Evolutionary conservation across 2,113 vertebrate genomes (phyloP).

Genomic region (Rhabdomys dilectus): DNA sequence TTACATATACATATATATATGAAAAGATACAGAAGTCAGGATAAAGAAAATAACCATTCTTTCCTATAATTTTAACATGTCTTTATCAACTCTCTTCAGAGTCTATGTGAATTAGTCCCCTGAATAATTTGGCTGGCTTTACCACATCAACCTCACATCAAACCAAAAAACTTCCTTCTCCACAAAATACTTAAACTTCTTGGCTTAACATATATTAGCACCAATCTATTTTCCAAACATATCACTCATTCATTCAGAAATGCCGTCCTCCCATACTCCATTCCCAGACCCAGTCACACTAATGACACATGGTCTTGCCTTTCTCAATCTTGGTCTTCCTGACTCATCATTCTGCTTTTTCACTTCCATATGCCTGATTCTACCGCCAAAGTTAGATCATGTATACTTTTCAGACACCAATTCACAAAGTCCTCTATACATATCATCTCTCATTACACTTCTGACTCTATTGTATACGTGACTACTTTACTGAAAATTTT

Average conservation of each 20-base stretch:
- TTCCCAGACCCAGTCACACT: not conserved
- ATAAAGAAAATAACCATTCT: not conserved
- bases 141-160: not conserved
- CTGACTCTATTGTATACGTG: not conserved
- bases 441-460: not conserved
- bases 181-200: conserved; percentile 18
- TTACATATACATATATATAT: not conserved
- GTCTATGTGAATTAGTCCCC: not conserved
- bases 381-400: not conserved
- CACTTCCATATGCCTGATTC: not conserved
- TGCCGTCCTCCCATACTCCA: not conserved
- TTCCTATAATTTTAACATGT: conserved; percentile 13
- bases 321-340: not conserved
- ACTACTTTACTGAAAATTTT: not conserved
- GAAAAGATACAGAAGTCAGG: not conserved
- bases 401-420: not conserved
- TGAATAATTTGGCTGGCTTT: conserved; percentile 9
- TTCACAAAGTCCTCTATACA: not conserved
- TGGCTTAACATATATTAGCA: not conserved
- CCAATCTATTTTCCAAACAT: not conserved
- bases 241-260: not conserved
- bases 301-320: not conserved
- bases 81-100: not conserved
- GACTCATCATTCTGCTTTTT: not conserved
- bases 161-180: conserved; percentile 9